Conservation (phyloP, 1,140 invertebrate species). For the Eumaeus atala region DNA sequence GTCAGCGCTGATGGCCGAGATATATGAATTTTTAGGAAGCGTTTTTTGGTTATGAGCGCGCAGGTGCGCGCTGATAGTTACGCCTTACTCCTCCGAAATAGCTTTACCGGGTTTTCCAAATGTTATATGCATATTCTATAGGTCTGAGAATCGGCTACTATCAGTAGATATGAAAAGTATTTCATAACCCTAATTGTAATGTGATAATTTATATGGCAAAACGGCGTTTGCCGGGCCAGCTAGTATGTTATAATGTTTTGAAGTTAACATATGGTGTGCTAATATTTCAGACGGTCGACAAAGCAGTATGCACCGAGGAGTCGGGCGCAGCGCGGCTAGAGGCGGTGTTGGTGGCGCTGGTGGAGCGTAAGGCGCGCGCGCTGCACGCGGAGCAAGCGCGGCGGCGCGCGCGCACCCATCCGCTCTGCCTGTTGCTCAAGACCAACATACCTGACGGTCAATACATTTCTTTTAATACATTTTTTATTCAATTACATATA, state of each 20-base stretch:
- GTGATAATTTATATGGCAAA: slow-evolving; percentile 1
- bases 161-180: neutral
- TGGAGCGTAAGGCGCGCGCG: slow-evolving; percentile 77
- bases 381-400: slow-evolving; percentile 58
- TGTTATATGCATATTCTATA: too few relatives aligned
- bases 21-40: too few relatives aligned
- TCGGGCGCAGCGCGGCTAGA: slow-evolving; percentile 77
- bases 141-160: too few relatives aligned
- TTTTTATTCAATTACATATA: too few relatives aligned
- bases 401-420: slow-evolving; percentile 46
- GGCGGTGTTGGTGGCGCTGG: slow-evolving; percentile 78
- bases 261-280: neutral
- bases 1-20: too few relatives aligned
- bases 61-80: too few relatives aligned
- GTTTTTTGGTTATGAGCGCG: too few relatives aligned
- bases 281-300: slow-evolving; percentile 76
- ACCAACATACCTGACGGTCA: slow-evolving; percentile 53
- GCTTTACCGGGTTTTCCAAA: too few relatives aligned
- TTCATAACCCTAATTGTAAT: neutral
- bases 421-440: slow-evolving; percentile 48
- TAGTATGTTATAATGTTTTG: too few relatives aligned
- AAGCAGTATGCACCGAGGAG: slow-evolving; percentile 82
- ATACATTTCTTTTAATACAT: neutral
- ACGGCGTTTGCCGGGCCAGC: too few relatives aligned
- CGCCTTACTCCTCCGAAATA: too few relatives aligned